Base-by-base conservation (phyloP, 1,140 invertebrate species). In the Leptinotarsa defecta region DNA sequence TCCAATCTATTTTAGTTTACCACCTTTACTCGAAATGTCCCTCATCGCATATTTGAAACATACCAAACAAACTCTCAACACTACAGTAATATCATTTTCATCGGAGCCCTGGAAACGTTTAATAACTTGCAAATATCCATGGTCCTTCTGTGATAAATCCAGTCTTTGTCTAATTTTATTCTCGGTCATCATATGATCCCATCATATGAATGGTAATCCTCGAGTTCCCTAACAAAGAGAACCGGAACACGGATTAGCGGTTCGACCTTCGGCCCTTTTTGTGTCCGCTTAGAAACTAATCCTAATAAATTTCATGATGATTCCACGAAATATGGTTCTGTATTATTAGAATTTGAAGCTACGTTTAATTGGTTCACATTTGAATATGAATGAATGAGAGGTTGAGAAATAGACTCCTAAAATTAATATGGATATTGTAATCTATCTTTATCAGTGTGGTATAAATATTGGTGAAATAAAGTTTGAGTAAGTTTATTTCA, bases 111-210 rank as follows among this genome's bases (percentile, higher is more conserved):
- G 67, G 43, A 68, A 68, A 49, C 24, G 3, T 68, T 68, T 49
- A 68, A 68, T 68, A 68, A 68, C 34, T 19, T 68, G 67, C 67
- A 49, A 68, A 68, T 68, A 68, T 48, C 13, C 34, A 17, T 43
- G 24, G 15, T n/a, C n/a, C 24, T 19, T n/a, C 8, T 48, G 13
- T 68, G 8, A 43, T 68, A 43, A 19, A 68, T 67, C 27, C 19
- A 22, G 24, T 48, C 67, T 43, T 68, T 68, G 67, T 68, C 13
- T 48, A 48, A 68, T 68, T 68, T 68, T 19, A 68, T 68, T 68
- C 67, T 19, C 67, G 67, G 67, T 68, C 67, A 68, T 22, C 24
- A 57, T 8, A 57, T n/a, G 52, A 57, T 57, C 52, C 24, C 63
- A 65, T 65, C 63, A 13, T 65, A 65, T 24, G 24, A 65, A 65